Evolutionary conservation across 2,888 invertebrate genomes (phyloP), one percentile per base, ranked within the genome.

Genomic region (Ganaspis brasiliensis): DNA sequence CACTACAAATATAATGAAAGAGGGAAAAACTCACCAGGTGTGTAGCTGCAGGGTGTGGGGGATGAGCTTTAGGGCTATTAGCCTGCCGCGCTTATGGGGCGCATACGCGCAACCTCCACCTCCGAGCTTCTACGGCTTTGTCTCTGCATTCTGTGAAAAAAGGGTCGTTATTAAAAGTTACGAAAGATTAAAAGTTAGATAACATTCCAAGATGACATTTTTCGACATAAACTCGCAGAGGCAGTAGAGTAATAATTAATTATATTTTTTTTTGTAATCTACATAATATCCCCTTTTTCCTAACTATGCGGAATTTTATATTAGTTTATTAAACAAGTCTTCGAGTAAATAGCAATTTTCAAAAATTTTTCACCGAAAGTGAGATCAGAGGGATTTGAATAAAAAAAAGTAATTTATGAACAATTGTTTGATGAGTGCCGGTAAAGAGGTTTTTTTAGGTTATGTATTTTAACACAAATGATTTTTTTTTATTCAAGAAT

Each of bases 61-160:
- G 88, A 87, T 86, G 87, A 88, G 88, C 87, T 85, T 86, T 83
- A 83, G 84, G 82, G 84, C 87, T 90, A 90, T 90, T 90, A 90
- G 89, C 90, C 90, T 83, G 89, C 90, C 86, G 89, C 90, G 85
- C 86, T 89, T 86, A 89, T 86, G 81, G 89, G 89, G 88, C 89
- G 90, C 90, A 88, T 89, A 86, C 86, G 90, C 89, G 89, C 90
- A 87, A 89, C 88, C 90, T 89, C 89, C 90, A 87, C 87, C 89
- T 86, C 88, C 89, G 85, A 87, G 84, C 89, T 85, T 83, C 87
- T 86, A 86, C 87, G 85, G 82, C 87, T 87, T 85, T 83, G 89
- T 85, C 85, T 89, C 88, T 89, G 87, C 89, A 90, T 90, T 85
- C 90, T 90, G 88, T 31, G 87, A 87, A 61, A 75, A 83, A 81